Evolutionary conservation across 2,888 invertebrate species (phyloP).

Genomic region (Malacosoma neustria): DNA sequence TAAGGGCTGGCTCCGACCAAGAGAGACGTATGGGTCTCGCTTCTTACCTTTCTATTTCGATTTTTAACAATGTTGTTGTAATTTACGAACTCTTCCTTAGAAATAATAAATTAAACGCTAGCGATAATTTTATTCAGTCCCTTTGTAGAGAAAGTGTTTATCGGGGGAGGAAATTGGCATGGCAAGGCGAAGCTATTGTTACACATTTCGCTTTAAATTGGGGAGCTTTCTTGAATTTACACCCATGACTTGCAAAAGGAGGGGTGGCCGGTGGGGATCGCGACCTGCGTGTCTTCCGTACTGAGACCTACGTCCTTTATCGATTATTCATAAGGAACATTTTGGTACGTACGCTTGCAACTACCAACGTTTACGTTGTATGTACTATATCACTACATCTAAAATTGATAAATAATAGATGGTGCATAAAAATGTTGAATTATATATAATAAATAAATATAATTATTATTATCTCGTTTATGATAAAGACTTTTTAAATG

Average conservation of each 20-base stretch:
- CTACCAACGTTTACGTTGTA: too few species aligned
- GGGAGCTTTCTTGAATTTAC: constrained; percentile 72
- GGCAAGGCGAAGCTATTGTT: constrained; percentile 63
- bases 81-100: constrained; percentile 34
- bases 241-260: constrained; percentile 64
- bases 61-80: constrained; percentile 21
- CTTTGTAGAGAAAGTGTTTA: constrained; percentile 53
- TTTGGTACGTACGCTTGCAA: too few species aligned
- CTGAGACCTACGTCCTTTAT: constrained; percentile 3
- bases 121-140: constrained; percentile 64
- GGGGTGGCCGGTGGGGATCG: constrained; percentile 36
- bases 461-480: too few species aligned
- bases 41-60: constrained; percentile 32
- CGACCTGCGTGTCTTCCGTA: constrained; percentile 17
- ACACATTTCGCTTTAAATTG: constrained; percentile 70
- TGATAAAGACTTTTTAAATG: too few species aligned
- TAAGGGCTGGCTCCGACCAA: constrained; percentile 35
- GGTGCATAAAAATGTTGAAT: too few species aligned
- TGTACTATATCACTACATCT: too few species aligned
- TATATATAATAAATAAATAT: too few species aligned
- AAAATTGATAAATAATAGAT: too few species aligned
- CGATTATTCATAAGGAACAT: neutral
- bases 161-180: constrained; percentile 67
- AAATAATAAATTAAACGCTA: constrained; percentile 33
- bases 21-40: constrained; percentile 37